phyloP scores from a whole-genome alignment of 2,113 vertebrate species.

The Rhynchomys soricoides region DNA sequence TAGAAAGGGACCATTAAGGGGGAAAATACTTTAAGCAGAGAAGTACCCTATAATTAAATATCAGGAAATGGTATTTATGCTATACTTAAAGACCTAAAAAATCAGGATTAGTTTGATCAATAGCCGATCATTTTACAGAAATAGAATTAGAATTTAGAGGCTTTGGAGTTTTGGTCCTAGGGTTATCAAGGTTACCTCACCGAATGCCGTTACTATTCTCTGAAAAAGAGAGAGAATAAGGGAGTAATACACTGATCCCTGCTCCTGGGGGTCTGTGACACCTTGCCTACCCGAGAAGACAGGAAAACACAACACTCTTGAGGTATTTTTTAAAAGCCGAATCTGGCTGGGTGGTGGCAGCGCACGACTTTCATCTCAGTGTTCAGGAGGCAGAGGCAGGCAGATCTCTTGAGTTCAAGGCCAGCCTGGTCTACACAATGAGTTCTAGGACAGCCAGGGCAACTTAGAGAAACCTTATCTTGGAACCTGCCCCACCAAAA shows the following conservation, averaged over 20 bases:
- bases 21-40: not conserved
- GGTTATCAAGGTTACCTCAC: not conserved
- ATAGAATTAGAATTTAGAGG: not conserved
- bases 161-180: not conserved
- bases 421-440: too few relatives aligned
- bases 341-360: not conserved
- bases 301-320: not conserved
- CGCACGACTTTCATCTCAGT: not conserved
- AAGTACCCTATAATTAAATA: not conserved
- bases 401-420: too few relatives aligned
- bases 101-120: not conserved
- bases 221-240: not conserved
- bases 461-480: not conserved
- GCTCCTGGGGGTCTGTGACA: not conserved
- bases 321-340: not conserved
- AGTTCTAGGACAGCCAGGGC: too few relatives aligned
- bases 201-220: not conserved
- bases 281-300: not conserved
- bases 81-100: not conserved
- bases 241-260: not conserved
- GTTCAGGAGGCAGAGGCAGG: too few relatives aligned
- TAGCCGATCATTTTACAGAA: not conserved
- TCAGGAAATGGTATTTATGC: not conserved
- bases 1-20: not conserved
- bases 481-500: too few relatives aligned